Evolutionary conservation across 2,113 vertebrate genomes (phyloP).

Genomic region (Oxyura jamaicensis): DNA sequence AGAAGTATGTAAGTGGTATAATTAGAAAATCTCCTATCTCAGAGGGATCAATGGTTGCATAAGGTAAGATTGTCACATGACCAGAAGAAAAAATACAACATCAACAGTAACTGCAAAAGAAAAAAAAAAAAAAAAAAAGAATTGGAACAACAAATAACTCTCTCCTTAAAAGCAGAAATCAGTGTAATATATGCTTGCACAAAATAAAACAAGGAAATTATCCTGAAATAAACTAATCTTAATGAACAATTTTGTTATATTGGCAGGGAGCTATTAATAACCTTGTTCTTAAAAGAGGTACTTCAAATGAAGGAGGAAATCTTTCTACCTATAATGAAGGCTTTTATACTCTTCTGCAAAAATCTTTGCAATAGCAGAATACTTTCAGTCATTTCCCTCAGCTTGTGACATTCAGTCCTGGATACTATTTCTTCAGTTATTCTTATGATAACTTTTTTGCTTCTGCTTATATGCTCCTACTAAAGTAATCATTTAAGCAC

Average conservation of each 20-base stretch:
- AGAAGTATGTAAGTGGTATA: neutral
- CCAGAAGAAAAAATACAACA: neutral
- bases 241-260: slow-evolving; percentile 5
- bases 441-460: neutral
- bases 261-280: neutral
- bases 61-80: neutral
- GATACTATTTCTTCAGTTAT: neutral
- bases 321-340: neutral
- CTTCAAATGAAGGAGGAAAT: slow-evolving; percentile 25
- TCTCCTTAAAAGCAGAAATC: neutral
- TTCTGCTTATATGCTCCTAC: neutral
- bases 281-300: neutral
- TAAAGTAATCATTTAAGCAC: neutral
- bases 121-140: neutral
- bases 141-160: neutral
- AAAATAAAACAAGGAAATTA: neutral
- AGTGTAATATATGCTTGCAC: neutral
- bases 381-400: neutral
- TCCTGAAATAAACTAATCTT: neutral
- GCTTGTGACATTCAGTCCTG: neutral
- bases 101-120: neutral
- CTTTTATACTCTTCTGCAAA: neutral
- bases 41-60: neutral
- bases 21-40: neutral
- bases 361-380: neutral